These are phyloP conservation scores for Cecidostiba fungosa DNA, from an alignment of 2,888 invertebrate genomes.

Conservation along the genomic window DNA sequence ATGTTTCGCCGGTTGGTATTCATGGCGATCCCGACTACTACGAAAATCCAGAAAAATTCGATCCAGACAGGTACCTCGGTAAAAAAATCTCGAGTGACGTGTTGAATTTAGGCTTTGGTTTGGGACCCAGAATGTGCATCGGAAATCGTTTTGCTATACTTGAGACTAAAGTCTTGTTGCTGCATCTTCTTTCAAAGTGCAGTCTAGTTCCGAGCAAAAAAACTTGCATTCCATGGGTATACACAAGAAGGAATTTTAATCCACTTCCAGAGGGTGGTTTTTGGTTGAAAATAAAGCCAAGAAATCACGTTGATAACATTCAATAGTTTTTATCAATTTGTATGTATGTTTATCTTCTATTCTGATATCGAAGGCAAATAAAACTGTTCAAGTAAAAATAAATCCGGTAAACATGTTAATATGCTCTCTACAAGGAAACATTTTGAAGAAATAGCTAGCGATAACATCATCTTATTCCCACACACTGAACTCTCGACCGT, in stretches of 20 bases:
- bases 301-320: neutral
- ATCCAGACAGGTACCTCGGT: conserved; percentile 77
- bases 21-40: conserved; percentile 76
- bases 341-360: neutral
- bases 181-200: conserved; percentile 64
- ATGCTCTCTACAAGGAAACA: neutral
- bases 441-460: neutral
- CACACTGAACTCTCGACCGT: neutral
- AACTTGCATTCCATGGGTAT: conserved; percentile 60
- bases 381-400: no score
- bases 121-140: conserved; percentile 75
- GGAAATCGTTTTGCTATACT: conserved; percentile 68
- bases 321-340: neutral
- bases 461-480: neutral
- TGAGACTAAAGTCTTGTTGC: conserved; percentile 66
- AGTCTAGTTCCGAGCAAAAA: conserved; percentile 59
- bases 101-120: conserved; percentile 69
- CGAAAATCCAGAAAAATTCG: conserved; percentile 76
- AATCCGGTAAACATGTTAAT: no score
- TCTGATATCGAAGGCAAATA: neutral
- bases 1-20: conserved; percentile 72
- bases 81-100: conserved; percentile 48
- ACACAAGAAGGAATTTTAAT: conserved; percentile 49
- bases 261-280: conserved; percentile 67
- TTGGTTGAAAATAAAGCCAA: conserved; percentile 66